Base-by-base conservation (phyloP, 1,140 invertebrate species). In the Drosophila quadrilineata region DNA sequence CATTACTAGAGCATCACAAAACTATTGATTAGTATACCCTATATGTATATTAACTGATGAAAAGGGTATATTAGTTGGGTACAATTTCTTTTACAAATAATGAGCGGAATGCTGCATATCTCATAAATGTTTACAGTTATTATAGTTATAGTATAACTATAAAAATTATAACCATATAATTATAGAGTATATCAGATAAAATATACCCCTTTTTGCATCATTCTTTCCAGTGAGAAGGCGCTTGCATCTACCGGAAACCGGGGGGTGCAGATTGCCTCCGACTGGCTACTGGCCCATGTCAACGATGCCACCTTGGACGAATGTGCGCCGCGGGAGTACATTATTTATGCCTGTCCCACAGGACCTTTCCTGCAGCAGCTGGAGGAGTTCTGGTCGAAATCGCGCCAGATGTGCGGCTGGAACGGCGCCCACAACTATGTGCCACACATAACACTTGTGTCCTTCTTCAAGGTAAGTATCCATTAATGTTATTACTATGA, bases 381-480 rank as follows among this genome's bases (percentile, higher is more conserved):
- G 6, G 92, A 93, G 36, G 91, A 92, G 48, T 97, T 96, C 89
- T 97, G 95, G 94, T 91, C 93, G 1, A 94, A 95, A 73, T 95
- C 95, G n/a, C 92, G 93, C 71, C 89, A 91, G 48, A 89, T 93
- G 3, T 94, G 93, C 88, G 94, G 94, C 22, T 96, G 96, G 94
- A 97, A 98, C 90, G 95, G 95, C 16, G 95, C 95, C 5, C 96
- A 97, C 77, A 95, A 96, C 89, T 96, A 94, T 88, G 93, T 95
- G 29, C 96, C 96, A 1, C 96, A 98, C 87, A 95, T 98, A 66
- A 98, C 96, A 6, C 91, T 98, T 26, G 95, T 96, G 31, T 94
- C 96, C 6, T 96, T 96, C 89, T 97, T 97, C 84, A 95, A 96
- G 91, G 96, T 97, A 91, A 71, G 67, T 45, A 28, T 6, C 3